Percentiles rank a stretch among this genome's conserved stretches.
Evolutionary conservation across 2,113 vertebrate species (phyloP).

Genomic region (Cyrtonyx montezumae): DNA sequence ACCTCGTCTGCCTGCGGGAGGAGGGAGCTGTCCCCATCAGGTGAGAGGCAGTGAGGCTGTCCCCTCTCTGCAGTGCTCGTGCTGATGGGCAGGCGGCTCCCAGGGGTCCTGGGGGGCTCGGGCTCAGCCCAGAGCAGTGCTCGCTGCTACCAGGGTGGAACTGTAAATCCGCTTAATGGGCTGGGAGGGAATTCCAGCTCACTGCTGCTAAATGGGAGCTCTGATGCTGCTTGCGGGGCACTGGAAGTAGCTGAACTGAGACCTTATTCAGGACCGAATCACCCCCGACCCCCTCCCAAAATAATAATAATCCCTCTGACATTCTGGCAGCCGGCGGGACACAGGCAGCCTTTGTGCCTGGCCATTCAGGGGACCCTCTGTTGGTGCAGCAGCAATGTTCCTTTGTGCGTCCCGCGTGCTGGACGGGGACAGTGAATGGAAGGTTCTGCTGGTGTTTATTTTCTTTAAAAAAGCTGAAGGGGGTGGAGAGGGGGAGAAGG

Average conservation of each 20-base stretch:
- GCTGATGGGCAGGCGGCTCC: neutral
- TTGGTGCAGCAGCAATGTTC: slow-evolving; percentile 49
- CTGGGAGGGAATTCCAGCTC: slow-evolving; percentile 46
- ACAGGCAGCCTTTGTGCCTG: slow-evolving; percentile 62
- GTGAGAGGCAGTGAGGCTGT: neutral
- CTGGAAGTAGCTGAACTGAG: slow-evolving; percentile 51
- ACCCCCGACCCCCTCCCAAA: slow-evolving; percentile 50
- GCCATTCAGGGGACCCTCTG: slow-evolving; percentile 1
- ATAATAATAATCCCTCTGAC: slow-evolving; percentile 58
- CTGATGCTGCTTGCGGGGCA: slow-evolving; percentile 10
- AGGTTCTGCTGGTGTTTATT: slow-evolving; percentile 57
- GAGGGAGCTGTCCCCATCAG: neutral
- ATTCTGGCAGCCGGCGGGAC: slow-evolving; percentile 33
- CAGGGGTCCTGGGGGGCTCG: neutral
- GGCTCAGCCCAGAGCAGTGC: neutral
- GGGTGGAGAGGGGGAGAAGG: slow-evolving; percentile 52
- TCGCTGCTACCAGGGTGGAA: neutral
- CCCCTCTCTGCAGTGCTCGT: neutral
- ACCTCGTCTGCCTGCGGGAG: rapidly evolving
- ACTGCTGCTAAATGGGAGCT: slow-evolving; percentile 1
- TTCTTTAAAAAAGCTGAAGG: slow-evolving; percentile 51
- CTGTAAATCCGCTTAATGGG: slow-evolving; percentile 41
- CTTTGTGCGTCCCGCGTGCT: slow-evolving; percentile 36
- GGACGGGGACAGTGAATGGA: slow-evolving; percentile 11
- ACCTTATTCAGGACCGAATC: slow-evolving; percentile 59